A percentile compares a stretch with the other conserved stretches of the same genome.
These are phyloP conservation scores for Actinernus sp. DNA, from an alignment of 92 coral and sea anemone species.

Conservation along the genomic window DNA sequence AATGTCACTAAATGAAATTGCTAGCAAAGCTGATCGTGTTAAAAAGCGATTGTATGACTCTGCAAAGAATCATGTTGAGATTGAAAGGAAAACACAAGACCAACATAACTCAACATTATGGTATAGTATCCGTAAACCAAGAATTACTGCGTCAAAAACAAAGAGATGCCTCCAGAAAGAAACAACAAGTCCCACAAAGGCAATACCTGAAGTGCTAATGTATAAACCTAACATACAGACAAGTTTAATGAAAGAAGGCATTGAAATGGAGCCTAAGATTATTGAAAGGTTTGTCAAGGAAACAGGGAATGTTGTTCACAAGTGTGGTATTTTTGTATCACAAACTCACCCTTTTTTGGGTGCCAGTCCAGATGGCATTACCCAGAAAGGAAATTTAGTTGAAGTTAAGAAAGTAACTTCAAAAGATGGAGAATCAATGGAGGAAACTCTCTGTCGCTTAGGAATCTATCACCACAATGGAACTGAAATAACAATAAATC, in stretches of 20 bases:
- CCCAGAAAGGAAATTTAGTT: conserved; percentile 36
- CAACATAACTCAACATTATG: conserved; percentile 52
- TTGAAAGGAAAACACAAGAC: conserved; percentile 34
- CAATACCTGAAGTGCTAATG: conserved; percentile 48
- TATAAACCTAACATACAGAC: conserved; percentile 41
- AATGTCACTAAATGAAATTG: conserved; percentile 53
- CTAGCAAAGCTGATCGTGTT: conserved; percentile 41
- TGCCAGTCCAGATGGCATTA: conserved; percentile 67
- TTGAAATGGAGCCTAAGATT: conserved; percentile 39
- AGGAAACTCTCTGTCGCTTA: no score
- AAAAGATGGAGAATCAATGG: conserved; percentile 51
- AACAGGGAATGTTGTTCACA: conserved; percentile 21
- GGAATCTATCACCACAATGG: conserved; percentile 42
- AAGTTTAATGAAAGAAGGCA: conserved; percentile 52
- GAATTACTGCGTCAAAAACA: conserved; percentile 65
- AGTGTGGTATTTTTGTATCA: conserved; percentile 46
- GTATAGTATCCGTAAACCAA: conserved; percentile 53
- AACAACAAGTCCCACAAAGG: conserved; percentile 61
- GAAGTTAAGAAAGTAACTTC: conserved; percentile 51
- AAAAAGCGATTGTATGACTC: conserved; percentile 31
- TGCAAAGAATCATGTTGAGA: conserved; percentile 10
- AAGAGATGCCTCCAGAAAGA: conserved; percentile 54
- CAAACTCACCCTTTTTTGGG: conserved; percentile 32
- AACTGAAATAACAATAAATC: conserved; percentile 41
- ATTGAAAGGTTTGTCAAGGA: neutral